These are phyloP conservation scores for Pseudolaguvia tuberculata DNA, from an alignment of 2,113 vertebrate genomes.

Conservation along the genomic window DNA sequence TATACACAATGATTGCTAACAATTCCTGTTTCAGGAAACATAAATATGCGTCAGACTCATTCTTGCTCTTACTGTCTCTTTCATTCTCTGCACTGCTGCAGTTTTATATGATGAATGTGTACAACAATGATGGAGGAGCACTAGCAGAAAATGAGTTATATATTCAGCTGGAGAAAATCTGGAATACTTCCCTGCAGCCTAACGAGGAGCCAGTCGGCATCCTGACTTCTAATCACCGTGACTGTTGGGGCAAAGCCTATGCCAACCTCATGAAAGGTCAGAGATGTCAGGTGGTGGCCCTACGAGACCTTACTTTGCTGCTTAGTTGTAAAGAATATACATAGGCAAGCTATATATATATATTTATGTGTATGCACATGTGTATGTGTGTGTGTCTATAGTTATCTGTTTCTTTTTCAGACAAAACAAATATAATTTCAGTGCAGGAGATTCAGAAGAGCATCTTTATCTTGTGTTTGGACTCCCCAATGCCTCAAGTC, in stretches of 20 bases:
- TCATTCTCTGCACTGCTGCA: slow-evolving; percentile 49
- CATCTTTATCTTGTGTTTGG: slow-evolving; percentile 88
- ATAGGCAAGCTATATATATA: no score
- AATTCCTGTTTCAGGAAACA: background rate
- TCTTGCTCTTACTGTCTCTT: background rate
- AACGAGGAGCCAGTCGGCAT: slow-evolving; percentile 86
- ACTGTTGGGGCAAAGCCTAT: slow-evolving; percentile 89
- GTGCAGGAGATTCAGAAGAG: slow-evolving; percentile 84
- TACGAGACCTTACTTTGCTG: no score
- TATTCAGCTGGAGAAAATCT: slow-evolving; percentile 87
- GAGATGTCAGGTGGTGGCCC: no score
- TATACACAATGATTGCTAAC: background rate
- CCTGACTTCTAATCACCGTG: slow-evolving; percentile 87
- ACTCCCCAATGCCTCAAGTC: slow-evolving; percentile 72
- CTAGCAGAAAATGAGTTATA: slow-evolving; percentile 83
- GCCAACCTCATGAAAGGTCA: slow-evolving; percentile 82
- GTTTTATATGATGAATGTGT: slow-evolving; percentile 91
- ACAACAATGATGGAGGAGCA: slow-evolving; percentile 79
- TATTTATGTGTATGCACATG: no score
- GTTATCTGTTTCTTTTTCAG: no score
- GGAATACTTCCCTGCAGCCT: slow-evolving; percentile 76
- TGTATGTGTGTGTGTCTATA: no score
- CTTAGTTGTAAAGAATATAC: no score
- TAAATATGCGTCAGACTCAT: background rate
- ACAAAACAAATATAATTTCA: slow-evolving; percentile 84